Percentiles rank a stretch among this genome's conserved stretches.
Evolutionary conservation across 1,140 invertebrate species (phyloP).

Genomic region (Diprion similis): DNA sequence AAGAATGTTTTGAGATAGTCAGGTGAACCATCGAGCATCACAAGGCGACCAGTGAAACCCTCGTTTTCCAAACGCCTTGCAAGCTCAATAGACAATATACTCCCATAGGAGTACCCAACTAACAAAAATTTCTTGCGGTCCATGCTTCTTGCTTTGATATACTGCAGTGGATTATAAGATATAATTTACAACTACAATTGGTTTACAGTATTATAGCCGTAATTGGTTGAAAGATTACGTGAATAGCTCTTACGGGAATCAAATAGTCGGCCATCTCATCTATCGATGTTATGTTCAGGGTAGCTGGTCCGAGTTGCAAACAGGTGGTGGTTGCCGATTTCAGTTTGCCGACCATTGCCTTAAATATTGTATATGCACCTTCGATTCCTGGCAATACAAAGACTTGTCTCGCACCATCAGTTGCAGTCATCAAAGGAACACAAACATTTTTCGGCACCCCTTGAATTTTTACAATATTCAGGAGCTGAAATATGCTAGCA

Average conservation of each 20-base stretch:
- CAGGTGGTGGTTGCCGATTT: constrained; percentile 68
- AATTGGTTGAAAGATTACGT: background rate
- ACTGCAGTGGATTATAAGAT: constrained; percentile 25
- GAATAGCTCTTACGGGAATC: constrained; percentile 47
- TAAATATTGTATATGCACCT: constrained; percentile 69
- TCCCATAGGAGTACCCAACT: constrained; percentile 58
- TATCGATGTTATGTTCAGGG: constrained; percentile 44
- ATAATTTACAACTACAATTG: constrained; percentile 17
- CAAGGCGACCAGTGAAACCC: constrained; percentile 46
- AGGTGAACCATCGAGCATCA: constrained; percentile 58
- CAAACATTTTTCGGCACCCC: constrained; percentile 35
- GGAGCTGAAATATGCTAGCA: constrained; percentile 48
- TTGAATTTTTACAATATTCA: constrained; percentile 43
- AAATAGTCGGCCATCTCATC: constrained; percentile 51
- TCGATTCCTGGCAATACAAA: constrained; percentile 75
- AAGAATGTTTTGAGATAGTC: constrained; percentile 45
- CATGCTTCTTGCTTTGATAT: constrained; percentile 41
- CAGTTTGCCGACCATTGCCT: constrained; percentile 66
- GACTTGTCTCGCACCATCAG: constrained; percentile 49
- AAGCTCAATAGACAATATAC: constrained; percentile 55
- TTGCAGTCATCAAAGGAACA: constrained; percentile 45
- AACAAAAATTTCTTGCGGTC: constrained; percentile 51
- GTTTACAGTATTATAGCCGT: background rate
- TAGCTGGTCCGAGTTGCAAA: constrained; percentile 67
- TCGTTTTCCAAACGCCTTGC: constrained; percentile 48